Conservation (phyloP, 2,888 invertebrate species). For the Junonia oenone region DNA sequence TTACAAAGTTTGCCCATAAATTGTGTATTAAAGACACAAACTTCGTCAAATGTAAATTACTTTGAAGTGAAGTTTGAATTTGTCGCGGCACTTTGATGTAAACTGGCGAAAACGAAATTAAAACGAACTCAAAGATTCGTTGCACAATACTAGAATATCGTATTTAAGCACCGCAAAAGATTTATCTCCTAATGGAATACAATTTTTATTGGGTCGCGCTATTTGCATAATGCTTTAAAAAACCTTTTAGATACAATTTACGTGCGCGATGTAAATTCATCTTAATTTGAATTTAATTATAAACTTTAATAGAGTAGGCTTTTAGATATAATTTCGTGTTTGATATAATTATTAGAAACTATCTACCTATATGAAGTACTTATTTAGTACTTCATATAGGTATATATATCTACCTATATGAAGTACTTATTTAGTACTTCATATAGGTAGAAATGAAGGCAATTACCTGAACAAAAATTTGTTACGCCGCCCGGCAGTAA, state of each 20-base stretch:
- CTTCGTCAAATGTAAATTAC: no score
- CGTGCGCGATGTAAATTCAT: no score
- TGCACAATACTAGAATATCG: not conserved
- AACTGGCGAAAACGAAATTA: not conserved
- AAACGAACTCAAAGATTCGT: not conserved
- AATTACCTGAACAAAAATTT: no score
- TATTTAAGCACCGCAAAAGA: not conserved
- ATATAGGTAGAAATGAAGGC: no score
- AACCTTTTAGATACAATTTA: no score
- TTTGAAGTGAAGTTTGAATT: not conserved
- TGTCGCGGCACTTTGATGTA: not conserved
- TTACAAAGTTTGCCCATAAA: not conserved
- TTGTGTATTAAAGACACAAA: not conserved
- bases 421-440: no score
- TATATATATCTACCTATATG: no score
- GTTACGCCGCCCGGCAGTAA: no score
- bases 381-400: no score
- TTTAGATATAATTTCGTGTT: not conserved
- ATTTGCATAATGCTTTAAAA: no score
- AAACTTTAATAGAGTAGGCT: not conserved
- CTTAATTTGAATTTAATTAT: slow-evolving; percentile 1
- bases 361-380: no score
- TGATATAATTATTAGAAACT: not conserved
- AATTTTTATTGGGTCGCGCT: no score
- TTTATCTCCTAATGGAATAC: slow-evolving; percentile 1